Evolutionary conservation across 2,113 vertebrate species (phyloP).

Genomic region (Chunga burmeisteri): DNA sequence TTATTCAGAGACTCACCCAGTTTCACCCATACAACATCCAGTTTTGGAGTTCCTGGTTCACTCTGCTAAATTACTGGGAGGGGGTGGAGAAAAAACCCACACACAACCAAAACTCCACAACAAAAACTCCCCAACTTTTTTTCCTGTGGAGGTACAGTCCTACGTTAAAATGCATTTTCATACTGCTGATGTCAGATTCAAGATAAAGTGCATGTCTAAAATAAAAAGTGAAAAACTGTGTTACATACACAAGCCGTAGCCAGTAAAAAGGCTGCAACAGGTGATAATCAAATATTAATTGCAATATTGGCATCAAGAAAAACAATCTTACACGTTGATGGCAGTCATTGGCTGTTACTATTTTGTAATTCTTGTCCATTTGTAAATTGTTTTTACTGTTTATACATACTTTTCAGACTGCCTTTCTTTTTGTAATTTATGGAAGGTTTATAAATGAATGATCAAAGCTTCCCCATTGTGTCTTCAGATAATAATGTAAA

Average conservation of each 20-base stretch:
- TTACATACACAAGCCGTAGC: neutral
- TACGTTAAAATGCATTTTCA: neutral
- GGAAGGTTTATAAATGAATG: conserved; percentile 82
- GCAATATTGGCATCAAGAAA: conserved; percentile 27
- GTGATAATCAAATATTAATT: neutral
- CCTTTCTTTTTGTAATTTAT: conserved; percentile 97
- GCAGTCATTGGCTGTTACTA: conserved; percentile 80
- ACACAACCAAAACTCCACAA: too few relatives aligned
- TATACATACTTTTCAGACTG: conserved; percentile 99
- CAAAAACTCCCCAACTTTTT: neutral
- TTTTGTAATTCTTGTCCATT: conserved; percentile 98
- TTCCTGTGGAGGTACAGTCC: neutral
- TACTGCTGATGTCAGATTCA: neutral
- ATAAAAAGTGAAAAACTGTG: neutral
- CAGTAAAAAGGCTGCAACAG: neutral
- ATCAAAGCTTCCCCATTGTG: conserved; percentile 92
- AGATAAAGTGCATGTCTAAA: neutral
- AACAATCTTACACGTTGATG: conserved; percentile 10
- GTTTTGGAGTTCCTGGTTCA: neutral
- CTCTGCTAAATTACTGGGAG: neutral
- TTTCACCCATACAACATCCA: neutral
- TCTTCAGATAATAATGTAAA: conserved; percentile 90
- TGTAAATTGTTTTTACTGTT: conserved; percentile 99
- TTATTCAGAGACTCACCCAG: neutral
- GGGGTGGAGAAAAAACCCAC: too few relatives aligned